Evolutionary conservation across 2,113 vertebrate species (phyloP), one percentile per base, ranked within the genome.

Genomic region (Chaetorhynchus papuensis): DNA sequence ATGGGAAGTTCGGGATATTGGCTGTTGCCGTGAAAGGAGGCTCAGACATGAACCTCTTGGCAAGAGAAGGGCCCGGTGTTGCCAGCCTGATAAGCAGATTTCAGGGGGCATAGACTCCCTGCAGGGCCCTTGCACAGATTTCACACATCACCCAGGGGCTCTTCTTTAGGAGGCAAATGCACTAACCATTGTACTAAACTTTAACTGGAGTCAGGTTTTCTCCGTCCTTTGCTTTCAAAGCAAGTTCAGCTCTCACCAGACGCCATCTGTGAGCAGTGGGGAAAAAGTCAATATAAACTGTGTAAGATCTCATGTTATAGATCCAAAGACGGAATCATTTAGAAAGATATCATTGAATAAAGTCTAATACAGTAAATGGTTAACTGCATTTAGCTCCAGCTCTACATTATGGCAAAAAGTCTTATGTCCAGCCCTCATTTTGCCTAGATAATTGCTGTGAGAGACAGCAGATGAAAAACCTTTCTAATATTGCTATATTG

Each of bases 61-160:
- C 41, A 33, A 33, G 74, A 83, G n/a, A 64, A 65, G 37, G 21
- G 22, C 26, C 8, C 0, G 0, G 2, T 69, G 1, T 24, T 92
- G 59, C n/a, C 71, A 92, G 42, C 44, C 31, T 53, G 45, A 69
- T 49, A 37, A 76, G 20, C 65, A 54, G 50, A 35, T 92, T 85
- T 86, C 42, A 57, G 26, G 35, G 47, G 28, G 16, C 41, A 33
- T 1, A 37, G 72, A 13, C 26, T 61, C 61, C 35, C 21, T 4
- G 6, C 60, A 85, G 21, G 11, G 24, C 28, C 14, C 45, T 83
- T 72, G 28, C 45, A 72, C 7, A 52, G 28, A 18, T 75, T 50
- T 80, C 56, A 63, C 45, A 28, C 35, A 3, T 74, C 30, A 74
- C 39, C 27, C 33, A 56, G 24, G 44, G 21, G 21, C 61, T 18